Evolutionary conservation across 2,797 vertebrate genomes (phyloP), one percentile per base, ranked within the genome.

Genomic region (Pteronotus mesoamericanus): DNA sequence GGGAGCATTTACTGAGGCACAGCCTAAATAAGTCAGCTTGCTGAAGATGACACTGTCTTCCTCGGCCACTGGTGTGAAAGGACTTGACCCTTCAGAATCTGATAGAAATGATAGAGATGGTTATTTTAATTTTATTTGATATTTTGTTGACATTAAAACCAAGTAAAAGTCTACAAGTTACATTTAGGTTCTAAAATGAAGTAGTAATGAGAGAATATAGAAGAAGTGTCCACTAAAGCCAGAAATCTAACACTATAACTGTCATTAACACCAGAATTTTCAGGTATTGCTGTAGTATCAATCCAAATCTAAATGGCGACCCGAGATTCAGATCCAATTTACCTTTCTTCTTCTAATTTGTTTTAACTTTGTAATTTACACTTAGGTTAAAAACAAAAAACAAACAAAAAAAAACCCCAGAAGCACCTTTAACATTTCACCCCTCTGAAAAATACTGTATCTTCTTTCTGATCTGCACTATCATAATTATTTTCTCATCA

Each of bases 11-110:
- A 99, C 99, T 0, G 99, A 99, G 39, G 99, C 99, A 51, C 99
- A 99, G 96, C 99, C 99, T 71, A 99, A 98, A 97, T 99, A 99
- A 0, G 99, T 99, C 77, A 99, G 99, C 98, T 99, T 99, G 98
- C 99, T 99, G 97, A 99, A 99, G 98, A 99, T 99, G 61, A 99
- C 99, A 0, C 99, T 99, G 99, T 99, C 99, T 97, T 99, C 99
- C 4, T 99, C 99, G 0, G 99, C 99, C 95, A 99, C 98, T 0
- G 99, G 99, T 2, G 99, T 99, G 80, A 99, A 98, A 9, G 99
- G 99, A 97, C 98, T 98, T 68, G 98, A 42, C 0, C 97, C 98
- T 96, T 98, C 98, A 12, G 98, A 98, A 96, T 97, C 99, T 99
- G 69, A 92, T 97, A 94, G 44, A 95, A 90, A 96, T 32, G 75